Evolutionary conservation across 2,797 vertebrate genomes (phyloP), one percentile per base, ranked within the genome.

Genomic region (Diceros bicornis): DNA sequence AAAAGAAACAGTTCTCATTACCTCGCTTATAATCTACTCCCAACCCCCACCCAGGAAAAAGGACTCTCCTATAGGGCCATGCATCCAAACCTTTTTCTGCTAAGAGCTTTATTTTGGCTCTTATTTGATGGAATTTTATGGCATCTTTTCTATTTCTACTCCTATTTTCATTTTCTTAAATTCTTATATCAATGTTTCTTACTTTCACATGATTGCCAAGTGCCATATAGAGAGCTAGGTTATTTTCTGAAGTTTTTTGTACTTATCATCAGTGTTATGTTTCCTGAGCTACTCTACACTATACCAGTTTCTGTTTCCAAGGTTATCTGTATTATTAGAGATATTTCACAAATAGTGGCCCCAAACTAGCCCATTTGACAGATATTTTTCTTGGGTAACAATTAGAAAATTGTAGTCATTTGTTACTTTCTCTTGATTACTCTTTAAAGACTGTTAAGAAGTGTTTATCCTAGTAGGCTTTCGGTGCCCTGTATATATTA

Each of bases 51-150:
- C 23, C 14, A 82, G 62, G 83, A 86, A 57, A 61, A 89, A 61
- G 27, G 47, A 55, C 7, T 74, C 69, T 79, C 37, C 75, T 41
- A 10, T 55, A 44, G 52, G n/a, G 32, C 50, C 37, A 18, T 20
- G n/a, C 37, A 44, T 61, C 59, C 25, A 85, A 74, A 89, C 34
- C n/a, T 85, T 66, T 81, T 88, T 92, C 82, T 47, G 7, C 50
- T 0, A 79, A 74, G 44, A 84, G 7, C 55, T 59, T 14, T 47
- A 4, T 41, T 88, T 95, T 87, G 62, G 55, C 77, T 47, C 47
- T 47, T 47, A 50, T 78, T 50, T 74, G 41, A 66, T 55, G 77
- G 52, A 82, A 87, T 93, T 77, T 97, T 34, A 66, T 77, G 25
- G 16, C 17, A 61, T 16, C 37, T 64, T 95, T 47, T 83, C 52